phyloP scores from a whole-genome alignment of 2,797 vertebrate genomes.

The Anas bernieri region DNA sequence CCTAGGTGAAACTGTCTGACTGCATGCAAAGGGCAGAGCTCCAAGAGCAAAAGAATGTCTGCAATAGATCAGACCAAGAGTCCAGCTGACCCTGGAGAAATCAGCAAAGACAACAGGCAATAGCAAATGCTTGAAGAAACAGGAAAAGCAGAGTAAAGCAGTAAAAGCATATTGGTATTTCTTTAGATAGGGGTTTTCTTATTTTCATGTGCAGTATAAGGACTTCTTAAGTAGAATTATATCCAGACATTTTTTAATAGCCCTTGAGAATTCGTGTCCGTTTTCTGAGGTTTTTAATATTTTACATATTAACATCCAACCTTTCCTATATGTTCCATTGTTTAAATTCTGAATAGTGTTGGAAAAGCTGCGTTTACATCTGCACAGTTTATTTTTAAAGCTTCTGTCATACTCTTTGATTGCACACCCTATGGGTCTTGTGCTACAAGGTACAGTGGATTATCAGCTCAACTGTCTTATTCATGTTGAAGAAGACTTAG shows the following conservation, averaged over 20 bases:
- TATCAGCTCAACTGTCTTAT: neutral
- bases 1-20: neutral
- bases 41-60: neutral
- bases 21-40: neutral
- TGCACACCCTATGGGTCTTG: neutral
- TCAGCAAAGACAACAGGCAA: neutral
- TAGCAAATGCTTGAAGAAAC: neutral
- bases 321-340: constrained; percentile 12
- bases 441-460: neutral
- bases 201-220: neutral
- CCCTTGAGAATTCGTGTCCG: constrained; percentile 4
- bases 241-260: neutral
- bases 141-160: neutral
- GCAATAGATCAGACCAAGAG: neutral
- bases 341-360: neutral
- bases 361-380: neutral
- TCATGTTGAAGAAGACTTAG: neutral
- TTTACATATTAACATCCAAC: neutral
- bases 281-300: constrained; percentile 47
- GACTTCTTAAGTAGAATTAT: neutral
- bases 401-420: neutral
- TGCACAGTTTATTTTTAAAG: constrained; percentile 8
- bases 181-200: neutral
- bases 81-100: constrained; percentile 37
- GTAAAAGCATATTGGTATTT: neutral